Evolutionary conservation across 2,113 vertebrate species (phyloP), one percentile per base, ranked within the genome.

Genomic region (Corynorhinus townsendii): DNA sequence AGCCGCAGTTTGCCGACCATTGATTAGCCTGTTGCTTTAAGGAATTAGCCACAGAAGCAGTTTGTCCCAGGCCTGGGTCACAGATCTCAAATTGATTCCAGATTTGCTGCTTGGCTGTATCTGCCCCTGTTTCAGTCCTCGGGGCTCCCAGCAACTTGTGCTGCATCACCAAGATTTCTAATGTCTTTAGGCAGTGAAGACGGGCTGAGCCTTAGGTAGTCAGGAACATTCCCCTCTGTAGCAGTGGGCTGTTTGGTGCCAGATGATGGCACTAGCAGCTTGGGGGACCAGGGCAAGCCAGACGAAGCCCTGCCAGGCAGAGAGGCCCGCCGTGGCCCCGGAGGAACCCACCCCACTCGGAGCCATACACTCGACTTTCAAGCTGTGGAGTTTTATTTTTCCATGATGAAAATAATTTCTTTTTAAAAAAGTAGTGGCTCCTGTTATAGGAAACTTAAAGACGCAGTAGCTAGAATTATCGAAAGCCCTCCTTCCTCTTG

Each of bases 301-400:
- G 24, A 22, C 30, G 66, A 62, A 1, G 19, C 24, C 38, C 10
- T 1, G 20, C 11, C 2, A 30, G 35, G 17, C 43, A 19, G 24
- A 30, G 35, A 38, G 22, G 22, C n/a, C 64, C 1, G 1, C 24
- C 3, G 1, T 20, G 47, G 33, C 84, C 68, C 30, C 2, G 73
- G n/a, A 38, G 47, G 54, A 52, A 14, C 35, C 24, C 1, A 5
- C 40, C 26, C 35, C 35, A 12, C 72, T 33, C 38, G 22, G 52
- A 35, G 64, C 59, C 7, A 0, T 0, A 12, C 22, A 10, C 0
- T 10, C 38, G 54, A 40, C 24, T 54, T 56, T 16, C 5, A 45
- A 66, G 54, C 26, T 20, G 17, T 40, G 26, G 49, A 30, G 33
- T 35, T 81, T 79, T 64, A 11, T 28, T 62, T 47, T 24, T 35